Evolutionary conservation across 2,797 vertebrate species (phyloP).

Genomic region (Acomys russatus): DNA sequence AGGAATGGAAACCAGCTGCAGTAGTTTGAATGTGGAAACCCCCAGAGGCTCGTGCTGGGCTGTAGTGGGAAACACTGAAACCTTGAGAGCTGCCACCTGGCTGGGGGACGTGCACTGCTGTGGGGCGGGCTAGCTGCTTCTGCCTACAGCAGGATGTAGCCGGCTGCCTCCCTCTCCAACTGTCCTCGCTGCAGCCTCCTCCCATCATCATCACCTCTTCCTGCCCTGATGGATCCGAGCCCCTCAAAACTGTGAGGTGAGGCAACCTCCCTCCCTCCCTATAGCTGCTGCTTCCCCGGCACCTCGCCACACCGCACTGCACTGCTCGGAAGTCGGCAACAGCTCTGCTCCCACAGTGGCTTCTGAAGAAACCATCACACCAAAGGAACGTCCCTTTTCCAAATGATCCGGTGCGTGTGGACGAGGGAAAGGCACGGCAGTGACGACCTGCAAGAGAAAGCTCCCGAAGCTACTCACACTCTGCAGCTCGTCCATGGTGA

Average conservation of each 20-base stretch:
- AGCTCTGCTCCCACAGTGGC: background rate
- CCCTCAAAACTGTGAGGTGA: no score
- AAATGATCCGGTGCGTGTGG: background rate
- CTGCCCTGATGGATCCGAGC: no score
- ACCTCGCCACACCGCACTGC: background rate
- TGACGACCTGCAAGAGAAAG: background rate
- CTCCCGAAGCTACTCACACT: slow-evolving; percentile 80
- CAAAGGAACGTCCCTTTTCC: background rate
- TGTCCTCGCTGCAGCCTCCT: no score
- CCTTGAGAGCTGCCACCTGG: background rate
- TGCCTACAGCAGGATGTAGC: background rate
- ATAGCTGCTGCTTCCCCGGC: background rate
- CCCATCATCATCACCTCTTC: background rate
- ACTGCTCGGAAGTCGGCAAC: background rate
- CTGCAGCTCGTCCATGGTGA: slow-evolving; percentile 92
- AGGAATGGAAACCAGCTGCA: no score
- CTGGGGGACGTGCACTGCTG: no score
- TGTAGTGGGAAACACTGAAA: background rate
- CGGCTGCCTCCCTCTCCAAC: no score
- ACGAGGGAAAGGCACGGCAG: background rate
- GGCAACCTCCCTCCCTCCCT: background rate
- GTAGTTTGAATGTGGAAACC: background rate
- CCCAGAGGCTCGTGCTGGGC: background rate
- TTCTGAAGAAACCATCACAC: background rate
- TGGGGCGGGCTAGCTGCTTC: background rate